Evolutionary conservation across 2,888 invertebrate genomes (phyloP), one percentile per base, ranked within the genome.

Genomic region (Calameuta filiformis): DNA sequence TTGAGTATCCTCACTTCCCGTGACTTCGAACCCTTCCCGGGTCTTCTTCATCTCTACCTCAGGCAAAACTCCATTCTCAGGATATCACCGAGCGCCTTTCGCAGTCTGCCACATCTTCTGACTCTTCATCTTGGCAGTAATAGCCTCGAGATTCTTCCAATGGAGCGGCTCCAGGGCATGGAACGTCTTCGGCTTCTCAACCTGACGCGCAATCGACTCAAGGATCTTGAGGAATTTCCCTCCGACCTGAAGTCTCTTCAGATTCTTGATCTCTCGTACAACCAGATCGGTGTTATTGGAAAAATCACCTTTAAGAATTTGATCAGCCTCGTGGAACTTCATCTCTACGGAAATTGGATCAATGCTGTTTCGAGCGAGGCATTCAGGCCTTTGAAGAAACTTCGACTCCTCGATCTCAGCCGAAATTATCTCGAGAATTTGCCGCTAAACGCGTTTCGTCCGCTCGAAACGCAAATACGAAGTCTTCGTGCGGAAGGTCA

Each of bases 1-100:
- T 93, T 97, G 75, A 96, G 95, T 35, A 96, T 97, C 83, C 94
- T 97, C 71, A 97, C 97, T 0, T 96, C 96, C 79, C 96, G 96
- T 89, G 97, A 97, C 89, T 97, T 97, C 87, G 96, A 96, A 88
- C 95, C 96, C 35, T 97, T 97, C 87, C 96, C 96, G 23, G 94
- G 95, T 0, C 92, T 97, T 68, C 94, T 96, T 84, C 96, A 95
- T 88, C 93, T 97, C 79, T 95, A 94, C 87, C 90, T 97, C 75
- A 93, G 94, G 35, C 94, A 94, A 84, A 97, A 97, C 91, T 93
- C 94, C 79, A 96, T 97, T 82, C 94, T 95, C 33, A 93, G 96
- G 81, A 94, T 98, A 82, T 97, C 97, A 12, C 97, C 98, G 0
- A 96, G 97, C 15, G 97, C 97, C 76, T 97, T 98, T 89, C 94